Conservation (phyloP, 2,797 vertebrate genomes). For the Pipistrellus pipistrellus region DNA sequence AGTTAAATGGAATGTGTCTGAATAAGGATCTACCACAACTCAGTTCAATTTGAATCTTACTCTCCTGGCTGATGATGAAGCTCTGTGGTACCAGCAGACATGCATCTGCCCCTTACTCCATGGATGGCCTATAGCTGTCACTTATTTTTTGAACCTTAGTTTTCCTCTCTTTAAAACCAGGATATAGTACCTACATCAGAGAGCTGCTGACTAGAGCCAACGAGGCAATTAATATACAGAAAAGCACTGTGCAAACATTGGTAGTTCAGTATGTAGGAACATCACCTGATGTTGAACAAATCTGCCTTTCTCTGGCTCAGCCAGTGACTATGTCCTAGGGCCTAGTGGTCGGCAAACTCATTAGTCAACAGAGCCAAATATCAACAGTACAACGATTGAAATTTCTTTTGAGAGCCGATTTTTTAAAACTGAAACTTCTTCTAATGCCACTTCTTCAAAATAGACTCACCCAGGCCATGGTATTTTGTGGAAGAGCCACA, state of each 20-base stretch:
- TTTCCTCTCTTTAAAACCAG: constrained; percentile 58
- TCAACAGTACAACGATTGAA: too few relatives aligned
- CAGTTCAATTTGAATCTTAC: constrained; percentile 55
- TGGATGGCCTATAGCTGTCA: background rate
- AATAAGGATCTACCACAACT: constrained; percentile 70
- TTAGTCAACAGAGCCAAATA: too few relatives aligned
- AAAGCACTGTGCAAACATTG: background rate
- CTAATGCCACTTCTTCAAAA: too few relatives aligned
- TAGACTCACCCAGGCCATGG: too few relatives aligned
- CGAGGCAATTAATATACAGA: constrained; percentile 13
- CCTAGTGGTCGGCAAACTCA: too few relatives aligned
- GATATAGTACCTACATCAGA: background rate
- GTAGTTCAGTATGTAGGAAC: background rate
- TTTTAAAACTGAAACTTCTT: too few relatives aligned
- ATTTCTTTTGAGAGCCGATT: too few relatives aligned
- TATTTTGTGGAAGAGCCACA: too few relatives aligned
- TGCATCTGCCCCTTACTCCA: background rate
- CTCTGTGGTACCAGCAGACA: background rate
- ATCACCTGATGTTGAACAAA: background rate
- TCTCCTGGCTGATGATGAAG: constrained; percentile 7
- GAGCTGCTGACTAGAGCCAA: background rate
- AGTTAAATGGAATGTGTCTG: constrained; percentile 77
- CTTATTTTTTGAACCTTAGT: constrained; percentile 11
- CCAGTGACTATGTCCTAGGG: background rate
- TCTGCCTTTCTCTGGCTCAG: constrained; percentile 14